These are phyloP conservation scores for Nibea albiflora DNA, from an alignment of 2,113 vertebrate genomes.

Conservation along the genomic window DNA sequence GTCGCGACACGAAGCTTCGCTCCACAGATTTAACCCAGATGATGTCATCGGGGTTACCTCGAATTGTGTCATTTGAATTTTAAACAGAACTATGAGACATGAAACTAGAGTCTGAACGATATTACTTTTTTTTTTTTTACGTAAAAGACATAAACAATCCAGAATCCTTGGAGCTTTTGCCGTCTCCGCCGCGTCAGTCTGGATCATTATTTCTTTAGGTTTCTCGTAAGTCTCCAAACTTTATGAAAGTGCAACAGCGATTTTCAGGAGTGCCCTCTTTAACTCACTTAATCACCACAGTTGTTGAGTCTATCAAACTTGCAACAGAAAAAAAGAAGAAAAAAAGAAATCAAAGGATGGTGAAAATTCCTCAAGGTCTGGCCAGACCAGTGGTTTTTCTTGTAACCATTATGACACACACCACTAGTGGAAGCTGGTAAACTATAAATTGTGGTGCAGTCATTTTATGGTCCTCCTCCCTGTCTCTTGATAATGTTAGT, in stretches of 20 bases:
- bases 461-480: conserved; percentile 60
- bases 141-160: too few relatives aligned
- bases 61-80: background rate
- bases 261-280: background rate
- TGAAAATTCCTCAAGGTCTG: conserved; percentile 43
- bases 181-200: background rate
- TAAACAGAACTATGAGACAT: background rate
- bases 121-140: too few relatives aligned
- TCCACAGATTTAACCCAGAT: background rate
- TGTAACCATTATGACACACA: conserved; percentile 58
- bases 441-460: conserved; percentile 62
- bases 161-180: background rate
- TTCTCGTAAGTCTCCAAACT: background rate
- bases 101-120: background rate
- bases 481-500: conserved; percentile 58
- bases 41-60: conserved; percentile 5
- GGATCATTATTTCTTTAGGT: background rate
- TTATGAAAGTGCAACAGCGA: background rate
- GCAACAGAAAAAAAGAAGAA: conserved; percentile 7
- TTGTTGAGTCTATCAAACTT: conserved; percentile 20
- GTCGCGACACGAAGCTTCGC: background rate
- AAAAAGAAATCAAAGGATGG: conserved; percentile 33
- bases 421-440: conserved; percentile 60
- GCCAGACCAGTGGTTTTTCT: conserved; percentile 43
- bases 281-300: conserved; percentile 13